Conservation (phyloP, 2,113 vertebrate species). For the human (Homo sapiens) region GRCh38 chr4:55518001-55518500, state of each 20-base stretch:
- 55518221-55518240: neutral
- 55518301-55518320: neutral
- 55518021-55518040: neutral
- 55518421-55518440: neutral
- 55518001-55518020: neutral
- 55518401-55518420: neutral
- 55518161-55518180: neutral
- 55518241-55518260: neutral
- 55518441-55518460: neutral
- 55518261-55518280: neutral
- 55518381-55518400: neutral
- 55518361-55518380: neutral
- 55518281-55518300: neutral
- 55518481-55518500: neutral
- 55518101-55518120: neutral
- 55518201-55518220: neutral
- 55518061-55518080: neutral
- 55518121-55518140: neutral
- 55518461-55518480: neutral
- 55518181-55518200: neutral
- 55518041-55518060: neutral
- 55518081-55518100: neutral
- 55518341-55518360: neutral
- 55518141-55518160: neutral
- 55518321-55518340: neutral